phyloP scores from a whole-genome alignment of 1,140 invertebrate species.

The Frieseomelitta varia region DNA sequence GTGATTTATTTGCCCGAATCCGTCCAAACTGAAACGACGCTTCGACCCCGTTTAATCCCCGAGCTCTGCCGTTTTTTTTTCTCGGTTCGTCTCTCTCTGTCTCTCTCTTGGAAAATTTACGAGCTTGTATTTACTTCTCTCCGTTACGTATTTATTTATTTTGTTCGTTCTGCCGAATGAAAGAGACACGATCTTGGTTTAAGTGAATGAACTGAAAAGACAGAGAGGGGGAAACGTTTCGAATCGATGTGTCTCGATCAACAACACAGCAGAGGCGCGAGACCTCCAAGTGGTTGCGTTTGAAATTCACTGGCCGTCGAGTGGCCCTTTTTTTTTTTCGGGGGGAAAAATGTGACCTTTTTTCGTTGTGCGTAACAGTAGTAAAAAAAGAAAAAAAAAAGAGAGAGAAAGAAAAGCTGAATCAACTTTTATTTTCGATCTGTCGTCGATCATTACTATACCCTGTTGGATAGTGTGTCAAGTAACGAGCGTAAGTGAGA shows the following conservation, averaged over 20 bases:
- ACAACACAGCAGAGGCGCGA: not conserved
- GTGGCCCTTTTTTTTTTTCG: not conserved
- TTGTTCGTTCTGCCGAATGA: too few relatives aligned
- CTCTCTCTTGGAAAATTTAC: too few relatives aligned
- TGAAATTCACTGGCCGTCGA: not conserved
- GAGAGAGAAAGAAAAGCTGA: too few relatives aligned
- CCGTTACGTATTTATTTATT: too few relatives aligned
- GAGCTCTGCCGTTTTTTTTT: not conserved
- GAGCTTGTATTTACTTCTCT: too few relatives aligned
- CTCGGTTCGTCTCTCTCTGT: not conserved
- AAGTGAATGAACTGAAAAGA: too few relatives aligned
- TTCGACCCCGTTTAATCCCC: not conserved
- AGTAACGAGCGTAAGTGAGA: too few relatives aligned
- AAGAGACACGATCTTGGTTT: too few relatives aligned
- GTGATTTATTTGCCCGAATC: slow-evolving; percentile 10
- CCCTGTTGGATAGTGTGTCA: too few relatives aligned
- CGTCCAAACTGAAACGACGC: not conserved
- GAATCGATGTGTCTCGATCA: not conserved
- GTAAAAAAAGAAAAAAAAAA: not conserved
- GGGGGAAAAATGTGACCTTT: not conserved
- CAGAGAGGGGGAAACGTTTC: not conserved
- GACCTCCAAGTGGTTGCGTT: not conserved
- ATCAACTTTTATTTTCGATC: too few relatives aligned
- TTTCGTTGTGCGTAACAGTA: not conserved
- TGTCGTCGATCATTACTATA: too few relatives aligned